A percentile compares a stretch with the other conserved stretches of the same genome.
phyloP scores from a whole-genome alignment of 2,113 vertebrate genomes.

The Gnathonemus echidnorhynchus region DNA sequence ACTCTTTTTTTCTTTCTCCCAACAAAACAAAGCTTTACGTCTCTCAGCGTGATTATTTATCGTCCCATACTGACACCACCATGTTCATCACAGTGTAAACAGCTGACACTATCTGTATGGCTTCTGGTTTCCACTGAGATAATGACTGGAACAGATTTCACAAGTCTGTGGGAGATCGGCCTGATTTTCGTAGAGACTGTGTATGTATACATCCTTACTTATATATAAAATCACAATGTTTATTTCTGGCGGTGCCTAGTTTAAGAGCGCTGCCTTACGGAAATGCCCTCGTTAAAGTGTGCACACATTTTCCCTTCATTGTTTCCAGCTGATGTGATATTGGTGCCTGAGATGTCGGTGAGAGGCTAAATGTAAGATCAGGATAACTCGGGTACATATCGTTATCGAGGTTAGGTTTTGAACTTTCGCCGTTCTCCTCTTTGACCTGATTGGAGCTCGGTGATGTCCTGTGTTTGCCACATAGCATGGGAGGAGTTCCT shows the following conservation, averaged over 20 bases:
- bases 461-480: constrained; percentile 9
- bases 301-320: background rate
- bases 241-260: background rate
- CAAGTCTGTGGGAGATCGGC: background rate
- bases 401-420: background rate
- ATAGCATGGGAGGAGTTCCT: background rate
- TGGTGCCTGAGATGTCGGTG: background rate
- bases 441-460: background rate
- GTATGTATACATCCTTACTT: background rate
- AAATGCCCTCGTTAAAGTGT: background rate
- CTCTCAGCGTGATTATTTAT: background rate
- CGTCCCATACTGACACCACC: background rate
- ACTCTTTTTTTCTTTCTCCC: background rate
- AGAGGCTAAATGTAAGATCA: background rate
- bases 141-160: background rate
- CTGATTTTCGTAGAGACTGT: background rate
- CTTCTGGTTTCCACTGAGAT: background rate
- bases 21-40: background rate
- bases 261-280: background rate
- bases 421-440: background rate
- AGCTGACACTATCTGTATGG: background rate
- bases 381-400: background rate
- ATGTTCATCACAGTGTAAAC: background rate
- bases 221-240: background rate
- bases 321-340: background rate